Base-by-base conservation (phyloP, 1,140 invertebrate species). In the Reticulitermes speratus region DNA sequence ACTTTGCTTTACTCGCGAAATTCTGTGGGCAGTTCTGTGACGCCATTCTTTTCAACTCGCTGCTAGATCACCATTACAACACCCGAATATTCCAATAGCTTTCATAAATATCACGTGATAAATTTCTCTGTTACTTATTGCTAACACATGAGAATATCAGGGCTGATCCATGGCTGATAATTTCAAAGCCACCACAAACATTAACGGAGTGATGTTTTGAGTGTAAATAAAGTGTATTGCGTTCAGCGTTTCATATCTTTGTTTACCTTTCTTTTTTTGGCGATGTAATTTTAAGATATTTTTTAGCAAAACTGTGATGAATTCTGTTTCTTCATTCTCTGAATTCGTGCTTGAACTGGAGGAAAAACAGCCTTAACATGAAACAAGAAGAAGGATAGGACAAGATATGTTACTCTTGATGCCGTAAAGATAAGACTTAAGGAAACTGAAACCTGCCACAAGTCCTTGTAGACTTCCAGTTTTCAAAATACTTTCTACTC, bases 271-370 rank as follows among this genome's bases (percentile, higher is more conserved):
- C 3, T 55, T 55, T 48, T 30, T 75, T 25, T n/a, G 65, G 16
- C 25, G n/a, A 75, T 75, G 65, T 75, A 75, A 75, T 75, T 75
- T 14, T 25, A 75, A 75, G 65, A 75, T 75, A 75, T 25, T 75
- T 69, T 75, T 25, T 30, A 75, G 65, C 65, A 75, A 75, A 75
- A 75, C 65, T n/a, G 25, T 75, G 19, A 21, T 55, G 52, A 6
- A 55, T 55, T 52, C 52, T 16, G 14, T 55, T 55, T 55, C 14
- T 55, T 21, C 52, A 19, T 16, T 55, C n/a, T 30, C 65, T 75
- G 65, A 75, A 75, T 75, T n/a, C 65, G 65, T 75, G 65, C 65
- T 19, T 75, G 65, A 75, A 75, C 65, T 75, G 65, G 65, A 75
- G 65, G n/a, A 75, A 75, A 75, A 75, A 30, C 65, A 30, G n/a